Conservation (phyloP, 2,888 invertebrate species). For the Pandemis corylana region DNA sequence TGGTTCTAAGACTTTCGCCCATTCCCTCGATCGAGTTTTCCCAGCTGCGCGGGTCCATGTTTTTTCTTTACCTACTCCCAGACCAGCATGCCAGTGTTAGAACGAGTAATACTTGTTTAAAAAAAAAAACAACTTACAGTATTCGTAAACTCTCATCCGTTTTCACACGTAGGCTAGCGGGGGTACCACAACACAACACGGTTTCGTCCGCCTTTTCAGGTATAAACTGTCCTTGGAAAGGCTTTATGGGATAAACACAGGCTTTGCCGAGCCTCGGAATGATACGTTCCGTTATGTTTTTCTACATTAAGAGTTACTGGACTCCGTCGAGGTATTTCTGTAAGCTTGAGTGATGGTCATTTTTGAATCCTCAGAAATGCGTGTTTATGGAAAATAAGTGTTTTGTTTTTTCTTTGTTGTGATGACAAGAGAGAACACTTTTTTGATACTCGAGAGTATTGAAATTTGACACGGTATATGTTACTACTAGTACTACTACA, state of each 20-base stretch:
- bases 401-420: neutral
- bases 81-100: too few relatives aligned
- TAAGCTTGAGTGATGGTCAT: conserved; percentile 24
- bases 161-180: neutral
- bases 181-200: conserved; percentile 47
- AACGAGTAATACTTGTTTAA: too few relatives aligned
- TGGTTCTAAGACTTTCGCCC: too few relatives aligned
- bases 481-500: too few relatives aligned
- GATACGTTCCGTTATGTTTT: conserved; percentile 51
- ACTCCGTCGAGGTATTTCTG: conserved; percentile 12
- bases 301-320: conserved; percentile 34
- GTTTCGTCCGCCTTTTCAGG: conserved; percentile 54
- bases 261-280: conserved; percentile 51
- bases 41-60: too few relatives aligned
- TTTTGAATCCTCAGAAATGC: conserved; percentile 13
- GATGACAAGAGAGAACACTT: neutral
- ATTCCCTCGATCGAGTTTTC: too few relatives aligned
- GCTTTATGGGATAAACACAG: conserved; percentile 60
- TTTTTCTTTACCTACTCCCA: too few relatives aligned
- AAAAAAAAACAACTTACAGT: too few relatives aligned
- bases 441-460: too few relatives aligned
- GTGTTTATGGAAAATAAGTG: neutral
- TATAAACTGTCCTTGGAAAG: conserved; percentile 58
- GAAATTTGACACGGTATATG: too few relatives aligned
- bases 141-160: too few relatives aligned